Percentiles rank a stretch among this genome's conserved stretches.
phyloP scores from a whole-genome alignment of 2,797 vertebrate genomes.

The Bryconaethiops microstoma region DNA sequence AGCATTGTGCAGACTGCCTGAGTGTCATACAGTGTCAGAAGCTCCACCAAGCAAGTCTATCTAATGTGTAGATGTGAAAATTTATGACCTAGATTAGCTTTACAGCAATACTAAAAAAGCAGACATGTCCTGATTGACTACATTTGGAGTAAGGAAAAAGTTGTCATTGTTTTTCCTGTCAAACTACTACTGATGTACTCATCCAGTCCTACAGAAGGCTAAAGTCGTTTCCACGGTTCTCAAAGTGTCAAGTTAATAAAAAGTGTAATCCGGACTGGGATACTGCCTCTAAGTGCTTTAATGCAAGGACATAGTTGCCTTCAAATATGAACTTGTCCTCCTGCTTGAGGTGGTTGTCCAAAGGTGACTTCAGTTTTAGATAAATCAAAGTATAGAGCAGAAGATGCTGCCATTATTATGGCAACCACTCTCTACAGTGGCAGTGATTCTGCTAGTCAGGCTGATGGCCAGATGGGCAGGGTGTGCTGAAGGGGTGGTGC shows the following conservation, averaged over 20 bases:
- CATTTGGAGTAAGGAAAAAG: background rate
- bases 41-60: too few species aligned
- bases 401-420: slow-evolving; percentile 86
- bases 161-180: background rate
- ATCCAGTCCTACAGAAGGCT: background rate
- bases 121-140: background rate
- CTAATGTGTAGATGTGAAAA: too few species aligned
- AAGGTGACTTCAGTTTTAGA: background rate
- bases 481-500: slow-evolving; percentile 70
- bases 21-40: too few species aligned
- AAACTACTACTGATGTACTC: background rate
- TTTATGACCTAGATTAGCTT: background rate
- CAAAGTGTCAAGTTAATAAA: background rate
- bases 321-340: background rate
- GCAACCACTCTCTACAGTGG: slow-evolving; percentile 86
- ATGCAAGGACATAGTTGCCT: background rate
- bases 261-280: background rate
- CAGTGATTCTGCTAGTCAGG: slow-evolving; percentile 85
- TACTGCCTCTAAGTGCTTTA: slow-evolving; percentile 14
- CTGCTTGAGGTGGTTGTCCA: background rate
- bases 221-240: background rate
- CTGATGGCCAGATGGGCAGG: slow-evolving; percentile 79
- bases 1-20: too few species aligned
- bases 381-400: slow-evolving; percentile 83
- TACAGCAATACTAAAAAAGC: background rate